phyloP scores from a whole-genome alignment of 2,888 invertebrate genomes.

The Emmelina monodactyla region DNA sequence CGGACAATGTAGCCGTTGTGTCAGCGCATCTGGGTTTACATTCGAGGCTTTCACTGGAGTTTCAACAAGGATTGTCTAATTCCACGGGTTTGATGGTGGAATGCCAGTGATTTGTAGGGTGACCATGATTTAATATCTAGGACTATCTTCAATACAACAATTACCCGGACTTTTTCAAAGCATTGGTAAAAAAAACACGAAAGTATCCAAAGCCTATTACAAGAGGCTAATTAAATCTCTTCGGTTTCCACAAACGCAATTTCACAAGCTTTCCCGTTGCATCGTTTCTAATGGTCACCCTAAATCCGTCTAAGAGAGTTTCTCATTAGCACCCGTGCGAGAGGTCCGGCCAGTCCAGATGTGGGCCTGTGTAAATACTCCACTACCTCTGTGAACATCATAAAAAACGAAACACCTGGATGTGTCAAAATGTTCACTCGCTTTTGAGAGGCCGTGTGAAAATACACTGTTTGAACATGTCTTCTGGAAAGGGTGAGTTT shows the following conservation, averaged over 20 bases:
- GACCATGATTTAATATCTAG: background rate
- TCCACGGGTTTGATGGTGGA: conserved; percentile 20
- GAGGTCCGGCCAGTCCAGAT: conserved; percentile 63
- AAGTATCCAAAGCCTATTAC: no score
- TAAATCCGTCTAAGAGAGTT: conserved; percentile 14
- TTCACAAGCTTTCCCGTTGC: no score
- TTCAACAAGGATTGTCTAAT: conserved; percentile 39
- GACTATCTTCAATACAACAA: no score
- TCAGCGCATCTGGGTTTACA: conserved; percentile 40
- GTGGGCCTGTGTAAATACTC: conserved; percentile 51
- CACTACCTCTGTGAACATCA: conserved; percentile 40
- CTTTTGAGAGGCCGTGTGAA: conserved; percentile 54
- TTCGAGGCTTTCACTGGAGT: conserved; percentile 26
- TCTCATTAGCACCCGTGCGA: conserved; percentile 56
- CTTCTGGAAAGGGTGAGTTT: conserved; percentile 3
- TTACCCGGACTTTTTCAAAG: no score
- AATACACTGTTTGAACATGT: conserved; percentile 14
- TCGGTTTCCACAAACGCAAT: no score
- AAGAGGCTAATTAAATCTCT: no score
- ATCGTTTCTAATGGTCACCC: background rate
- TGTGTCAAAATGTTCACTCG: conserved; percentile 64
- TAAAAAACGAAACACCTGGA: conserved; percentile 64
- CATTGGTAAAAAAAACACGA: no score
- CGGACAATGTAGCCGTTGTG: conserved; percentile 40
- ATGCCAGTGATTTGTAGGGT: background rate